Conservation (phyloP, 2,888 invertebrate genomes). For the Amiota communis region DNA sequence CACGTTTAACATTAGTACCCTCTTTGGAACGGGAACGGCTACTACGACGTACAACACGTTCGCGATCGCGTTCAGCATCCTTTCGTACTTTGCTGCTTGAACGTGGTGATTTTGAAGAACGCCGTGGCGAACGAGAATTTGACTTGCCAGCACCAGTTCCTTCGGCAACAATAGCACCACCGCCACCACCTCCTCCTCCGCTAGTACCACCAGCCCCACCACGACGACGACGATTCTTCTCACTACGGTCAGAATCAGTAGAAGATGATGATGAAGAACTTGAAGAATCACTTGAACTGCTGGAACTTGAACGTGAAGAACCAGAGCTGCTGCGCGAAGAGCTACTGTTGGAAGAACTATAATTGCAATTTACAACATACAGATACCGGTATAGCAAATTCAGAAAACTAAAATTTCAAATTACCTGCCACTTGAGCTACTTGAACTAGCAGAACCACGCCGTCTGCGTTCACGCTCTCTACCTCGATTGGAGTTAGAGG, state of each 20-base stretch:
- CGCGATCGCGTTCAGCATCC: constrained; percentile 56
- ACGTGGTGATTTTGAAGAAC: constrained; percentile 57
- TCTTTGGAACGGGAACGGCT: constrained; percentile 51
- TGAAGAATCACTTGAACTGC: constrained; percentile 84
- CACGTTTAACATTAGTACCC: constrained; percentile 54
- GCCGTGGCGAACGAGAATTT: constrained; percentile 58
- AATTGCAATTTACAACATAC: neutral
- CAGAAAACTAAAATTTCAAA: neutral
- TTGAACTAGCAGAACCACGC: constrained; percentile 82
- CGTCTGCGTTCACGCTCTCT: constrained; percentile 73
- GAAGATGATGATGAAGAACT: constrained; percentile 75
- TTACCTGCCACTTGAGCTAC: constrained; percentile 84
- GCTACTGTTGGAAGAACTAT: constrained; percentile 68
- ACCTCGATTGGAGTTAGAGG: constrained; percentile 60
- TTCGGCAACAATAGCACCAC: neutral
- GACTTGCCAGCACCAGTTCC: constrained; percentile 40
- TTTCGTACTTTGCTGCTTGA: constrained; percentile 56
- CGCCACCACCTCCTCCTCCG: constrained; percentile 33
- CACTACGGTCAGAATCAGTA: constrained; percentile 80
- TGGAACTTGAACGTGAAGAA: constrained; percentile 82
- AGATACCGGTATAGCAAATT: neutral
- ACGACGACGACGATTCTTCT: constrained; percentile 75
- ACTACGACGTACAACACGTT: constrained; percentile 47
- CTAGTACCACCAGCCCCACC: constrained; percentile 59
- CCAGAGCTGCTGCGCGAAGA: constrained; percentile 89